Conservation (phyloP, 2,888 invertebrate species). For the Caenorhabditis sp. region DNA sequence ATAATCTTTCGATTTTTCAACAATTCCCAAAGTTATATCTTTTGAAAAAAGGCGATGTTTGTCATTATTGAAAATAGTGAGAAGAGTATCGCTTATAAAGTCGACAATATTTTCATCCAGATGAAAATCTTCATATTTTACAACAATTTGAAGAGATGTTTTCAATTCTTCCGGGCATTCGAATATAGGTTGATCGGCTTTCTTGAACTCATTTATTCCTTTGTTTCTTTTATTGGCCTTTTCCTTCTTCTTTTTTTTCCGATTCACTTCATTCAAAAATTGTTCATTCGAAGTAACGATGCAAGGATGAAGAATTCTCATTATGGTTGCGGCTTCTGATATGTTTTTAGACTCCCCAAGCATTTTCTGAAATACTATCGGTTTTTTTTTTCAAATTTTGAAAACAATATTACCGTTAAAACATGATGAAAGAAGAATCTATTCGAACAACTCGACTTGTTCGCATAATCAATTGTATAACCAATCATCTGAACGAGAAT, state of each 20-base stretch:
- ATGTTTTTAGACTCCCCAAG: conserved; percentile 30
- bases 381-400: conserved; percentile 5
- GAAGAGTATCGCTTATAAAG: conserved; percentile 26
- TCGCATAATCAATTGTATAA: conserved; percentile 36
- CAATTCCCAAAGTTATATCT: conserved; percentile 31
- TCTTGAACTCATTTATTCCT: conserved; percentile 27
- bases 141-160: conserved; percentile 20
- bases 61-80: conserved; percentile 28
- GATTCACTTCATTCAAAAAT: conserved; percentile 34
- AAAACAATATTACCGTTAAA: conserved; percentile 20
- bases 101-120: conserved; percentile 24
- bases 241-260: conserved; percentile 34
- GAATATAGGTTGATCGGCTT: conserved; percentile 18
- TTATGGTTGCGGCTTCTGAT: conserved; percentile 17
- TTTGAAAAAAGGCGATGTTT: conserved; percentile 30
- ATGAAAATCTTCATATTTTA: conserved; percentile 27
- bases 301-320: conserved; percentile 30
- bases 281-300: conserved; percentile 19
- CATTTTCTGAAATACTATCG: conserved; percentile 24
- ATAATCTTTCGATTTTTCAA: conserved; percentile 29
- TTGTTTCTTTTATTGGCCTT: conserved; percentile 32
- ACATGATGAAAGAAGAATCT: conserved; percentile 28
- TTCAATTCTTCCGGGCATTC: conserved; percentile 20
- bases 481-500: conserved; percentile 46
- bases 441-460: conserved; percentile 21